Conservation (phyloP, 1,140 invertebrate genomes). For the Drosophila yakuba region DNA sequence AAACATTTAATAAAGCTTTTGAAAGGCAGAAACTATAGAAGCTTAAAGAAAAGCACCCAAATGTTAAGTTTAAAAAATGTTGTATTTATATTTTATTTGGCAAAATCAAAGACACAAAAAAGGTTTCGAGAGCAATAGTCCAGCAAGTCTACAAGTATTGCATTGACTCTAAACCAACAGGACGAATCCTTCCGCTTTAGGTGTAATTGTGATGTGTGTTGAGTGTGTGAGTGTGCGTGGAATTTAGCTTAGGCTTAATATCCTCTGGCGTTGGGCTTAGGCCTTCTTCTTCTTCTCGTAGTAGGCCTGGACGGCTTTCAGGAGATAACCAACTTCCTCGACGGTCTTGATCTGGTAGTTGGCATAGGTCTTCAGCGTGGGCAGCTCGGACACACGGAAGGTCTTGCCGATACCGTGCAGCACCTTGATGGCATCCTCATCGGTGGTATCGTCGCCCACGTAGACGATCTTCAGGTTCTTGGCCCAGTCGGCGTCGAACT, state of each 20-base stretch:
- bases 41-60: background rate
- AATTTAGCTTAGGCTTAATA: slow-evolving; percentile 77
- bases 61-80: slow-evolving; percentile 13
- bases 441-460: slow-evolving; percentile 94
- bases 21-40: background rate
- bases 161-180: slow-evolving; percentile 17
- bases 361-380: slow-evolving; percentile 93
- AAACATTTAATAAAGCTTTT: too few species aligned
- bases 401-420: slow-evolving; percentile 95
- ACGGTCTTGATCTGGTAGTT: slow-evolving; percentile 93
- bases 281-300: slow-evolving; percentile 84
- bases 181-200: background rate
- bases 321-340: slow-evolving; percentile 93
- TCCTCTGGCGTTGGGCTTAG: slow-evolving; percentile 52
- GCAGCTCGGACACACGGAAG: slow-evolving; percentile 93
- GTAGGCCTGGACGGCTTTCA: slow-evolving; percentile 92
- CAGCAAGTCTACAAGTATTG: slow-evolving; percentile 31
- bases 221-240: slow-evolving; percentile 51
- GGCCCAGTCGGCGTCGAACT: slow-evolving; percentile 95
- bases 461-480: slow-evolving; percentile 95
- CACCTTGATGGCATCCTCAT: slow-evolving; percentile 96
- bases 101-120: slow-evolving; percentile 53
- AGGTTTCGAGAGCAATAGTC: slow-evolving; percentile 18
- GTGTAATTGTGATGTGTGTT: slow-evolving; percentile 29
- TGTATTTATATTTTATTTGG: slow-evolving; percentile 62